These are phyloP conservation scores for Sebastes cheni DNA, from an alignment of 2,797 vertebrate species.

Conservation along the genomic window DNA sequence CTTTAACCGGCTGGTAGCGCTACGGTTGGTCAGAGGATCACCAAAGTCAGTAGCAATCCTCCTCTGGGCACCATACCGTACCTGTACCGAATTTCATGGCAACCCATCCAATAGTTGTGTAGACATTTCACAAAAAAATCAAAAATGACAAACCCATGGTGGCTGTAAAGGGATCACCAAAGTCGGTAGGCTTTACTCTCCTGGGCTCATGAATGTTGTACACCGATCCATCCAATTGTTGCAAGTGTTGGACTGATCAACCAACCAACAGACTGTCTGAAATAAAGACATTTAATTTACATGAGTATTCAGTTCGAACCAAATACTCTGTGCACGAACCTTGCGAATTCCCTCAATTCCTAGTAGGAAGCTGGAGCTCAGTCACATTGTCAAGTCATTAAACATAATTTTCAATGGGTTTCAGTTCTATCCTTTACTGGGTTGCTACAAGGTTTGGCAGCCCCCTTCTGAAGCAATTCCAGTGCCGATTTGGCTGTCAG, in stretches of 20 bases:
- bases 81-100: background rate
- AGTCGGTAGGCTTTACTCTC: background rate
- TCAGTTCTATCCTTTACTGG: background rate
- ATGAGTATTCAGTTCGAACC: background rate
- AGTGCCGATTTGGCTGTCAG: conserved; percentile 40
- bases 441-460: conserved; percentile 27
- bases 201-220: background rate
- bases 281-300: background rate
- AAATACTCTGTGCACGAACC: background rate
- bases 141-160: background rate
- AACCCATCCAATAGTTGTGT: background rate
- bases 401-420: background rate
- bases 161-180: background rate
- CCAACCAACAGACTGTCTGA: background rate
- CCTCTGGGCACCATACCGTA: background rate
- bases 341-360: background rate
- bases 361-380: background rate
- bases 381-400: conserved; percentile 3
- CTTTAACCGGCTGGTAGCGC: background rate
- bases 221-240: background rate
- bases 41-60: background rate
- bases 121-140: background rate
- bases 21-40: background rate
- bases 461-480: conserved; percentile 26
- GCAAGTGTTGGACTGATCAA: background rate